Evolutionary conservation across 2,113 vertebrate genomes (phyloP).

Genomic region (Phaetusa simplex): DNA sequence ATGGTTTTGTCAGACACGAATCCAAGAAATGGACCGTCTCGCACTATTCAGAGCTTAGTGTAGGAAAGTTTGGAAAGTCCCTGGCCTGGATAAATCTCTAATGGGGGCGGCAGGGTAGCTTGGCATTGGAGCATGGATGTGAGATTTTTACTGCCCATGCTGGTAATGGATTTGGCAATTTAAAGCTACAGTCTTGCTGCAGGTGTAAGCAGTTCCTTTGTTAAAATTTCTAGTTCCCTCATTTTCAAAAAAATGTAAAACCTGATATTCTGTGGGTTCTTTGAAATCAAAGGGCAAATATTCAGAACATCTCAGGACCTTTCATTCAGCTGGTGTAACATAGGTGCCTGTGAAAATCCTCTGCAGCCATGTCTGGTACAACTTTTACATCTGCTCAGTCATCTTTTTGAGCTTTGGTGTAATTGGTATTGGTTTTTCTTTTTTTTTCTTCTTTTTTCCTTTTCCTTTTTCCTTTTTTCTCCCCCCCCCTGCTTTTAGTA

Average conservation of each 20-base stretch:
- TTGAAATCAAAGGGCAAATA: background rate
- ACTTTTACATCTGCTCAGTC: background rate
- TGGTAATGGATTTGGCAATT: background rate
- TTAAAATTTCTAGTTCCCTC: background rate
- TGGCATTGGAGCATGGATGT: background rate
- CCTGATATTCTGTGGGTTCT: background rate
- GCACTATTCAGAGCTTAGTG: background rate
- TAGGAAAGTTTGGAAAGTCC: background rate
- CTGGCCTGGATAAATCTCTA: background rate
- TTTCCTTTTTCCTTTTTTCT: background rate
- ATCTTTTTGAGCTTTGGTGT: background rate
- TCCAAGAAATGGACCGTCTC: background rate
- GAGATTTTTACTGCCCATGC: background rate
- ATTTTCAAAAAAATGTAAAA: background rate
- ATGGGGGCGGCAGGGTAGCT: background rate
- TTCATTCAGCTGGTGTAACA: background rate
- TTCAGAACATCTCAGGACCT: background rate
- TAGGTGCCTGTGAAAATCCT: background rate
- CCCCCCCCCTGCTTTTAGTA: background rate
- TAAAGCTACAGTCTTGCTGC: background rate
- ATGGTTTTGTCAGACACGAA: background rate
- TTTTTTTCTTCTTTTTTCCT: background rate
- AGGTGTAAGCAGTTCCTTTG: background rate
- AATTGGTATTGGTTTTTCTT: rapidly evolving
- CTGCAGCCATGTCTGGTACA: background rate